Evolutionary conservation across 2,888 invertebrate species (phyloP).

Genomic region (Neoitamus cyanurus): DNA sequence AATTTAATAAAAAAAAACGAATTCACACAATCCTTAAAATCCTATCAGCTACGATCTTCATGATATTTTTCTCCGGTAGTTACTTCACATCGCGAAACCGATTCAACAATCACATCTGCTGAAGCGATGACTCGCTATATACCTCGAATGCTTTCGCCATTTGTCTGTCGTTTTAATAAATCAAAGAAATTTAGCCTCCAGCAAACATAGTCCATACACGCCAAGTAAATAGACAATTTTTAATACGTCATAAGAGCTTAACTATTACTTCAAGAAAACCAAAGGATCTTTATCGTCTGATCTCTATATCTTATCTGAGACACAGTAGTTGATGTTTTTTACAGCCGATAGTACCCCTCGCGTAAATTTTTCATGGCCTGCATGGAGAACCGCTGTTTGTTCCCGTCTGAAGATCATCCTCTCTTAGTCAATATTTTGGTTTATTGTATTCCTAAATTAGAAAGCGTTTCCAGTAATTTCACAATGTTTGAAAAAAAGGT

Average conservation of each 20-base stretch:
- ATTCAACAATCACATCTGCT: not conserved
- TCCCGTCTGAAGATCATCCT: not conserved
- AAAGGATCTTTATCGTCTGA: not conserved
- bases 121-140: not conserved
- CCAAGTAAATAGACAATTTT: not conserved
- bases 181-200: not conserved
- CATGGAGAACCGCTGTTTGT: not conserved
- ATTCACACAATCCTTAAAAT: not conserved
- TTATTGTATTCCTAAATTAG: not conserved
- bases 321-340: not conserved
- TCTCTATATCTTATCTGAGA: not conserved
- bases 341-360: not conserved
- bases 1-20: not conserved
- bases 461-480: not conserved
- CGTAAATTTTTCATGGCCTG: not conserved
- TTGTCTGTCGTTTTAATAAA: not conserved
- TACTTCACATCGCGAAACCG: not conserved
- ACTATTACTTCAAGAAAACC: not conserved
- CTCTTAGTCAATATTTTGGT: not conserved
- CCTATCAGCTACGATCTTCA: not conserved
- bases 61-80: not conserved
- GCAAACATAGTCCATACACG: not conserved
- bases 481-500: not conserved
- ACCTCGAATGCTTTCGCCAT: not conserved
- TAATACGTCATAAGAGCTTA: slow-evolving; percentile 2